Evolutionary conservation across 2,113 vertebrate species (phyloP).

Genomic region (Notechis scutatus): DNA sequence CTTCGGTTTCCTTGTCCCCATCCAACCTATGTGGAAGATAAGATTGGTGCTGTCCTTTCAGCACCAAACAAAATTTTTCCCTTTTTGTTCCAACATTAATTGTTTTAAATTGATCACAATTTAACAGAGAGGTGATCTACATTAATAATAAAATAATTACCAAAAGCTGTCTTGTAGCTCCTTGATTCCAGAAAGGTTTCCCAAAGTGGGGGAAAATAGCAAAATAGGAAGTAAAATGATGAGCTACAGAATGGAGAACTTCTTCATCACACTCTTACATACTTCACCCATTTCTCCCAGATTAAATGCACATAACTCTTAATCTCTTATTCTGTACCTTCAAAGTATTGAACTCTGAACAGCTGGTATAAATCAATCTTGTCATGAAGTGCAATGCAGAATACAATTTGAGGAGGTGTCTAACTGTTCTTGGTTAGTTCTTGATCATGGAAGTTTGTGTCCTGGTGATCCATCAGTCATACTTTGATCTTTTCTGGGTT

Average conservation of each 20-base stretch:
- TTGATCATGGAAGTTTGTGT: not conserved
- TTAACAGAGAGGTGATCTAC: not conserved
- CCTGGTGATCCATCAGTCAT: not conserved
- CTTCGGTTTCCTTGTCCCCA: not conserved
- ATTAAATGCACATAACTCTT: not conserved
- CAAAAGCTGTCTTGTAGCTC: not conserved
- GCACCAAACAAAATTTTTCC: not conserved
- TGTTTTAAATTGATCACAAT: not conserved
- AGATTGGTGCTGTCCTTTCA: not conserved
- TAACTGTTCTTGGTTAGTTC: not conserved
- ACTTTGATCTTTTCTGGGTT: not conserved
- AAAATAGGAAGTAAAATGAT: not conserved
- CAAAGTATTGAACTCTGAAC: not conserved
- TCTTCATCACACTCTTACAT: not conserved
- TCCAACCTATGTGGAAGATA: not conserved
- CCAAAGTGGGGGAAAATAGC: not conserved
- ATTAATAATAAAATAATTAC: not conserved
- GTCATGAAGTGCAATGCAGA: not conserved
- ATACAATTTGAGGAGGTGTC: not conserved
- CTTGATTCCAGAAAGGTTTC: not conserved
- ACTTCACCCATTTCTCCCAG: not conserved
- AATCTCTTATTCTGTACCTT: not conserved
- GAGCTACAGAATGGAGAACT: not conserved
- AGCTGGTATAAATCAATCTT: not conserved
- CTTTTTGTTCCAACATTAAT: not conserved